Evolutionary conservation across 2,888 invertebrate genomes (phyloP).

Genomic region (Ectemnius continuus): DNA sequence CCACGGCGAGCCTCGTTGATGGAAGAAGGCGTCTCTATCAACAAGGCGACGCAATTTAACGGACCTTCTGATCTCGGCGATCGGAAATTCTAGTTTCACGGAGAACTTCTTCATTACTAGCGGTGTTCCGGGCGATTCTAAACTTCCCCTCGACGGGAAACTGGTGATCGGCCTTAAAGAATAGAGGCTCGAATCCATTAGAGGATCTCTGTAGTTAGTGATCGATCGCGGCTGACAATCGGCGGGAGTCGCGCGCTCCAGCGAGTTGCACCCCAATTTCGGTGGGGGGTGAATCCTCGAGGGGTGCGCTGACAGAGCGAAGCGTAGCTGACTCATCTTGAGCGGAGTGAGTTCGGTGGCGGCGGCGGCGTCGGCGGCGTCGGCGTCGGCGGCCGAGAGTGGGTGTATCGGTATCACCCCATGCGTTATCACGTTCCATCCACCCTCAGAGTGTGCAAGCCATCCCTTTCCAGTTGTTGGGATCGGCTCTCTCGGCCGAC

Average conservation of each 20-base stretch:
- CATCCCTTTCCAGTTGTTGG: slow-evolving; percentile 20
- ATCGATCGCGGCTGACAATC: slow-evolving; percentile 31
- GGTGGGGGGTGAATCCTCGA: slow-evolving; percentile 33
- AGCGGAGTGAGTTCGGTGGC: slow-evolving; percentile 37
- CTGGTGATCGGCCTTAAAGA: neutral
- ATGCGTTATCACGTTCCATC: slow-evolving; percentile 69
- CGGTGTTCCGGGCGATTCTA: too few species aligned
- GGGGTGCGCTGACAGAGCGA: slow-evolving; percentile 35
- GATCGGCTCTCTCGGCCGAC: too few species aligned
- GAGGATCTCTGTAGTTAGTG: slow-evolving; percentile 42
- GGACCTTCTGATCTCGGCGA: neutral
- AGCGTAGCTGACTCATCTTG: slow-evolving; percentile 68
- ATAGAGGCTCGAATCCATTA: slow-evolving; percentile 7
- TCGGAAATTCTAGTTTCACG: neutral
- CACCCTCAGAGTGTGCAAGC: slow-evolving; percentile 14
- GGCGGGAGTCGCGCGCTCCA: slow-evolving; percentile 11
- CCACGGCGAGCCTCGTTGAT: neutral
- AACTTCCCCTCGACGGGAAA: neutral
- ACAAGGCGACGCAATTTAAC: neutral
- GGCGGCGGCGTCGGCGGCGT: too few species aligned
- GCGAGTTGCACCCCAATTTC: slow-evolving; percentile 21
- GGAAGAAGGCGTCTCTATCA: neutral
- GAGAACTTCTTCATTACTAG: neutral
- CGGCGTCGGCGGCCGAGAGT: neutral
- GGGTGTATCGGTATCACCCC: slow-evolving; percentile 73